Base-by-base conservation (phyloP, 2,113 vertebrate genomes). In the Lucifuga dentata region DNA sequence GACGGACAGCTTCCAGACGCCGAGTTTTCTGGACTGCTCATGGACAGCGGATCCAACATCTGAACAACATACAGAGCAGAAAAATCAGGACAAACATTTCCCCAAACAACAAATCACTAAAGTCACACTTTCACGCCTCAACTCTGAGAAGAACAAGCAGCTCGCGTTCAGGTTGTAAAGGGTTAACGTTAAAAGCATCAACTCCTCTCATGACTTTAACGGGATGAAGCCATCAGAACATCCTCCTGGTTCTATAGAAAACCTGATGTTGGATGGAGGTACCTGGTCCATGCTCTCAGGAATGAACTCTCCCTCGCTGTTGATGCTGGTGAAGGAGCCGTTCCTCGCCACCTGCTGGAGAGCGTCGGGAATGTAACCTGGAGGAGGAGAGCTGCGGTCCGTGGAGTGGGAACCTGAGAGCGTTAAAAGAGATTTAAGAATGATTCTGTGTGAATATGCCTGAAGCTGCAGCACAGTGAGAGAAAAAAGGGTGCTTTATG, bases 261-360 rank as follows among this genome's bases (percentile, higher is more conserved):
- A n/a, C n/a, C n/a, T n/a, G n/a, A n/a, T n/a, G 26, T 29, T 29
- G 26, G 26, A 29, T 29, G 26, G 26, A 2, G 7, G 2, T 92
- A 98, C 98, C 94, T 97, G 97, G 92, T 99, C 98, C 96, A 99
- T 98, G 86, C 95, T 98, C 91, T 99, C 98, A 21, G 98, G 98
- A 77, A 99, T 99, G 88, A 99, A 99, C 85, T 99, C 98, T 23
- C 98, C 98, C 82, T 99, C 98, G 55, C 98, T 99, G 92, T 98
- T 98, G 88, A 99, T 99, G 93, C 97, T 99, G 74, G 98, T 99
- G 84, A 98, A 99, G 50, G 98, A 99, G 53, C 98, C 98, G 63
- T 99, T 99, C 76, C 96, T 92, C 55, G 96, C 97, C 73, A 97
- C 96, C 60, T 99, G 96, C 86, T 99, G 96, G 41, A 98, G 93